Evolutionary conservation across 2,113 vertebrate species (phyloP).

Genomic region (Hiodon tergisus): DNA sequence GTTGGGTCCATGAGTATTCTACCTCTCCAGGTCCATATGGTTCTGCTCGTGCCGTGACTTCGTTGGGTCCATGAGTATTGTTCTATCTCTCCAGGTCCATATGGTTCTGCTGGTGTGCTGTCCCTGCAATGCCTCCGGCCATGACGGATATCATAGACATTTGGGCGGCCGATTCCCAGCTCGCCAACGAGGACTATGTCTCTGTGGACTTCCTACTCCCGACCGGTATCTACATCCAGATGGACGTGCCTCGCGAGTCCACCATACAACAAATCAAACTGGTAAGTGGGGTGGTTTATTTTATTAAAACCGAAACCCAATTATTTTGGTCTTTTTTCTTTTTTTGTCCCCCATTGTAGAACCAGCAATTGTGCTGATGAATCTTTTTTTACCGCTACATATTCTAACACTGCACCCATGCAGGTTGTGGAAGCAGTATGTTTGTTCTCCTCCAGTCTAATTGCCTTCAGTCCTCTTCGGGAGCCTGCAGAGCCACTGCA

Average conservation of each 20-base stretch:
- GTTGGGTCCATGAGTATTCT: not conserved
- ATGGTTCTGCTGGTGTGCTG: constrained; percentile 78
- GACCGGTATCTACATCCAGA: constrained; percentile 92
- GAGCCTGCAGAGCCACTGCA: too few relatives aligned
- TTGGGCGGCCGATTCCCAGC: constrained; percentile 87
- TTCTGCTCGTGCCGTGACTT: constrained; percentile 68
- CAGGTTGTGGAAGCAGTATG: too few relatives aligned
- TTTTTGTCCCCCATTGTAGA: too few relatives aligned
- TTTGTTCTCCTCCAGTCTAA: too few relatives aligned
- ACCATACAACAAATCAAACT: constrained; percentile 93
- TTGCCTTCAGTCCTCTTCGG: too few relatives aligned
- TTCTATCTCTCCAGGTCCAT: constrained; percentile 59
- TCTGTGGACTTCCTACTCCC: constrained; percentile 91
- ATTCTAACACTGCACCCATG: not conserved
- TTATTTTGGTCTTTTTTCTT: not conserved
- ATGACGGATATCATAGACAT: constrained; percentile 94
- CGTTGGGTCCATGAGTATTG: not conserved
- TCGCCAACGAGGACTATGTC: constrained; percentile 76
- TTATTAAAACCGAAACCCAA: too few relatives aligned
- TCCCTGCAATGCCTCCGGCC: constrained; percentile 90
- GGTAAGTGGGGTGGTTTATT: constrained; percentile 55
- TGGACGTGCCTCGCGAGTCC: constrained; percentile 89
- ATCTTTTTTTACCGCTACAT: not conserved
- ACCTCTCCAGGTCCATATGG: constrained; percentile 68
- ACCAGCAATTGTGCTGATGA: not conserved